A percentile compares a stretch with the other conserved stretches of the same genome.
phyloP scores from a whole-genome alignment of 2,888 invertebrate species.

The Lasius fuliginosus region DNA sequence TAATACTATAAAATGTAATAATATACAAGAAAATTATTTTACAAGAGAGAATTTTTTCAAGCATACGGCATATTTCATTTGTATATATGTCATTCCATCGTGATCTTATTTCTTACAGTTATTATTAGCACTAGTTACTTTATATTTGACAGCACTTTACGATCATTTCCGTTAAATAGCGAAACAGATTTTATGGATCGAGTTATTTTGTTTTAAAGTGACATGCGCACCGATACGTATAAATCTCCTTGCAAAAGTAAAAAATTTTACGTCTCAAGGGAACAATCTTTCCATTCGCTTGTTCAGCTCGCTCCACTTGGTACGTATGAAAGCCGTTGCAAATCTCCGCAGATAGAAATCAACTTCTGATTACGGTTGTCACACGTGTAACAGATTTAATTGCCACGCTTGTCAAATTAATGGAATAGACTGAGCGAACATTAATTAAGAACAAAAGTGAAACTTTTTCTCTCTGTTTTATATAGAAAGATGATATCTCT shows the following conservation, averaged over 20 bases:
- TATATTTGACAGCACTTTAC: not conserved
- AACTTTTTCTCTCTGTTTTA: not conserved
- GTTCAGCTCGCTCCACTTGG: not conserved
- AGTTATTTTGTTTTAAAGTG: conserved; percentile 37
- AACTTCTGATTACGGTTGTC: conserved; percentile 52
- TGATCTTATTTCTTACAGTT: not conserved
- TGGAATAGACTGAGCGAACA: conserved; percentile 24
- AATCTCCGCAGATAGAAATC: conserved; percentile 47
- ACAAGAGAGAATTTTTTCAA: not conserved
- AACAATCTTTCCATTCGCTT: conserved; percentile 14
- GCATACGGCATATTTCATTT: not conserved
- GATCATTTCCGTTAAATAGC: conserved; percentile 6
- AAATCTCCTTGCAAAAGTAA: conserved; percentile 45
- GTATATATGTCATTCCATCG: not conserved
- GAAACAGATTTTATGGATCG: conserved; percentile 1
- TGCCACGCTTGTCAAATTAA: conserved; percentile 54
- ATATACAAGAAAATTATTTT: not conserved
- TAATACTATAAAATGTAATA: not conserved
- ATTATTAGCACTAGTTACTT: conserved; percentile 9
- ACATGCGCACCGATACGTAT: conserved; percentile 36
- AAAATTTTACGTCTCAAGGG: conserved; percentile 41
- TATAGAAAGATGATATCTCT: not conserved
- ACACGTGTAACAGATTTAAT: conserved; percentile 41
- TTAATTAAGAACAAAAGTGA: conserved; percentile 23
- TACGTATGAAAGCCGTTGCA: conserved; percentile 40